A percentile compares a stretch with the other conserved stretches of the same genome.
Evolutionary conservation across 2,797 vertebrate species (phyloP).

Genomic region (Coregonus suidteri): DNA sequence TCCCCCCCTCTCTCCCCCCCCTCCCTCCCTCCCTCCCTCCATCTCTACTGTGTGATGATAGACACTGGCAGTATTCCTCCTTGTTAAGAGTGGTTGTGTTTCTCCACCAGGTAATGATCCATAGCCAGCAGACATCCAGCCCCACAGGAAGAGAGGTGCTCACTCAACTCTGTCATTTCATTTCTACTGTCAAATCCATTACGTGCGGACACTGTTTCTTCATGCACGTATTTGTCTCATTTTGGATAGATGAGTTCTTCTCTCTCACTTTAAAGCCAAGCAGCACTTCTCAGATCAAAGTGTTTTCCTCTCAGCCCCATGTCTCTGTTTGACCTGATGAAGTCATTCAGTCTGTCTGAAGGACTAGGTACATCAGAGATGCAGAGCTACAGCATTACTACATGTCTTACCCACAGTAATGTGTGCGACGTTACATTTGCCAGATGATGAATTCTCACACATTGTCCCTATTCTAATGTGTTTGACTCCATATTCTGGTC

Average conservation of each 20-base stretch:
- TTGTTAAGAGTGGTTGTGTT: slow-evolving; percentile 76
- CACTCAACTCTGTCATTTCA: slow-evolving; percentile 79
- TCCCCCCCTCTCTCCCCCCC: slow-evolving; percentile 26
- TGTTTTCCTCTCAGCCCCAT: background rate
- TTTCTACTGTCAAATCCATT: slow-evolving; percentile 83
- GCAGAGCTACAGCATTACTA: background rate
- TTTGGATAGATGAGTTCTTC: slow-evolving; percentile 4
- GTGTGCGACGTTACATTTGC: no score
- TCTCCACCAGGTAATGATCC: slow-evolving; percentile 81
- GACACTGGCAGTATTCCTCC: slow-evolving; percentile 75
- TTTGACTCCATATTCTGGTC: slow-evolving; percentile 57
- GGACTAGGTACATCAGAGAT: background rate
- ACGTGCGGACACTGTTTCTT: slow-evolving; percentile 61
- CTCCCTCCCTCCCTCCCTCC: background rate
- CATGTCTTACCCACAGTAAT: no score
- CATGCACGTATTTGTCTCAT: slow-evolving; percentile 52
- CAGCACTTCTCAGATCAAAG: background rate
- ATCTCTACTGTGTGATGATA: slow-evolving; percentile 66
- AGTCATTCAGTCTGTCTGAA: background rate
- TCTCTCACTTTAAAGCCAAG: background rate
- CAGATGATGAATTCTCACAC: background rate
- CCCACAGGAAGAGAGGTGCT: slow-evolving; percentile 78
- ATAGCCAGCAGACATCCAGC: slow-evolving; percentile 74
- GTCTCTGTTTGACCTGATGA: background rate
- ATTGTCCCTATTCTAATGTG: slow-evolving; percentile 16